Percentiles rank a stretch among this genome's conserved stretches.
These are phyloP conservation scores for Sebastolobus alascanus DNA, from an alignment of 2,797 vertebrate genomes.

Conservation along the genomic window DNA sequence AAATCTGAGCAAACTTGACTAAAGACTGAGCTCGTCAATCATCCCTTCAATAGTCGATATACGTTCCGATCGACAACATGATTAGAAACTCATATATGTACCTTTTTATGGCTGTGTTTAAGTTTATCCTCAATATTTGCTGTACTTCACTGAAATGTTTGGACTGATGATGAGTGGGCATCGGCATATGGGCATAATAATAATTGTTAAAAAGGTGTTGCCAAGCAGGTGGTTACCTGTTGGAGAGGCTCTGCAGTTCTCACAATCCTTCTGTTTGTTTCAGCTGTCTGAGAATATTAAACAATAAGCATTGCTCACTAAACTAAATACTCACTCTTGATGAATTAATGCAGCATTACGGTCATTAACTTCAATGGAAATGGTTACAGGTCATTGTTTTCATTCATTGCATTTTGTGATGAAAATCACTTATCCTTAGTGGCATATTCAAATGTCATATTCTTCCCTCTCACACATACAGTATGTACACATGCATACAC, in stretches of 20 bases:
- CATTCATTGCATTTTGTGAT: not conserved
- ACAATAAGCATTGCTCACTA: not conserved
- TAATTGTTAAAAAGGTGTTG: not conserved
- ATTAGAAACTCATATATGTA: too few relatives aligned
- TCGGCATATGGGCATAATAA: constrained; percentile 3
- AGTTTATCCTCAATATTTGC: not conserved
- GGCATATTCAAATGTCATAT: constrained; percentile 15
- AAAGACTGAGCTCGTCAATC: too few relatives aligned
- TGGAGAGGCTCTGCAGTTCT: not conserved
- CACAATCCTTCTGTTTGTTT: constrained; percentile 34
- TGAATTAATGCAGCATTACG: constrained; percentile 10
- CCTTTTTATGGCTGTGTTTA: not conserved
- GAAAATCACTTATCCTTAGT: not conserved
- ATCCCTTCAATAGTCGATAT: too few relatives aligned
- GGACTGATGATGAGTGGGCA: not conserved
- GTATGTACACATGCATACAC: constrained; percentile 25
- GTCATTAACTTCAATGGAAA: constrained; percentile 33
- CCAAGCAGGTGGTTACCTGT: constrained; percentile 40
- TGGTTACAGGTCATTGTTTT: constrained; percentile 29
- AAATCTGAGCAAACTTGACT: not conserved
- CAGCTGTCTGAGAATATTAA: not conserved
- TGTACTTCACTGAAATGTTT: not conserved
- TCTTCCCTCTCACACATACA: not conserved
- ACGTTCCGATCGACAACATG: too few relatives aligned
- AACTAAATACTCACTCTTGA: constrained; percentile 11